These are phyloP conservation scores for Capitulum mitella DNA, from an alignment of 2,888 invertebrate species.

Conservation along the genomic window DNA sequence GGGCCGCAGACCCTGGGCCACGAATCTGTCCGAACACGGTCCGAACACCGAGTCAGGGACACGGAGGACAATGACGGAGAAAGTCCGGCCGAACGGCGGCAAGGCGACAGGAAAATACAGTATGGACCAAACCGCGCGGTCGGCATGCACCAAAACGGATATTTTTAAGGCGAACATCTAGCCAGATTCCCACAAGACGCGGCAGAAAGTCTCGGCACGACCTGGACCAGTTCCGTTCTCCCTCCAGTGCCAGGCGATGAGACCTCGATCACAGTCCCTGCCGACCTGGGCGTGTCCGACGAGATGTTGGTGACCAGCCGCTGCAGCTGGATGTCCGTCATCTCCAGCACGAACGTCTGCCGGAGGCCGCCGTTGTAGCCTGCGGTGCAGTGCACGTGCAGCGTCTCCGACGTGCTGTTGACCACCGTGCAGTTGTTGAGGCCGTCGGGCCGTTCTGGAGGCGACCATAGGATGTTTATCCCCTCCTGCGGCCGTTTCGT, in stretches of 20 bases:
- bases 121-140: no score
- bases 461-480: not conserved
- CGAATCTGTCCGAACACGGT: conserved; percentile 13
- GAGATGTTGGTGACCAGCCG: not conserved
- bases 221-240: no score
- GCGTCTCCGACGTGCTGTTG: not conserved
- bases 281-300: not conserved
- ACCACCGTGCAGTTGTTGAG: not conserved
- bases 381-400: not conserved
- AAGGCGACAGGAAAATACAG: no score
- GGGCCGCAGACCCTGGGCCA: not conserved
- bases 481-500: no score
- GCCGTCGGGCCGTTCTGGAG: not conserved
- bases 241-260: no score
- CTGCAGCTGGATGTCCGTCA: not conserved
- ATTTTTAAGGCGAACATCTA: no score
- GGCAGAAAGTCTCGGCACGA: no score
- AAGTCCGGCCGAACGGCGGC: no score
- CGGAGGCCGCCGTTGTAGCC: not conserved
- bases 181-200: no score
- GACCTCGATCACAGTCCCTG: no score
- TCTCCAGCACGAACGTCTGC: not conserved
- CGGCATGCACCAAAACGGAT: no score
- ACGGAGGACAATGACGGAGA: no score
- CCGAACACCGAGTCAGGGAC: not conserved